A percentile compares a stretch with the other conserved stretches of the same genome.
phyloP scores from a whole-genome alignment of 2,797 vertebrate genomes.

The Clarias pachynema region DNA sequence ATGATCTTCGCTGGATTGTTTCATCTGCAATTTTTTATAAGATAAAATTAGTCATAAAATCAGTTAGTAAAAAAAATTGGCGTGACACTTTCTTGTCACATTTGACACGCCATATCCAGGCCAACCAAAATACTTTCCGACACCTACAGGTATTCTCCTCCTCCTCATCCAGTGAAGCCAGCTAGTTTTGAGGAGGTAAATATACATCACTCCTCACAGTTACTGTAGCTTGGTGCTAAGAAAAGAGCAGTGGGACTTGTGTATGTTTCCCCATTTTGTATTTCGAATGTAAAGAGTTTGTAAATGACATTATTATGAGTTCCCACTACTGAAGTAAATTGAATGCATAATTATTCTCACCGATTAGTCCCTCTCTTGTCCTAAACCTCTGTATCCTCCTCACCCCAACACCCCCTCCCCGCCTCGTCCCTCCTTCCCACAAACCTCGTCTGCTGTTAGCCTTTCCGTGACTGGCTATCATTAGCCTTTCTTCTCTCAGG shows the following conservation, averaged over 20 bases:
- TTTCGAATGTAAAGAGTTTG: not conserved
- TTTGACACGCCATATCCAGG: not conserved
- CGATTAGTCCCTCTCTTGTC: not conserved
- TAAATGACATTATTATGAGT: not conserved
- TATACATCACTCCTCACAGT: not conserved
- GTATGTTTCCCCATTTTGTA: not conserved
- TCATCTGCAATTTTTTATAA: not conserved
- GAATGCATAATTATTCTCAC: not conserved
- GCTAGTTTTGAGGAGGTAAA: not conserved
- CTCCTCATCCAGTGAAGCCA: too few species aligned
- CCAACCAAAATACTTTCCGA: not conserved
- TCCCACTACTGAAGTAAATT: not conserved
- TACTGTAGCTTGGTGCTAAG: not conserved
- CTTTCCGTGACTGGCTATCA: conserved; percentile 82
- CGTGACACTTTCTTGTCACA: not conserved
- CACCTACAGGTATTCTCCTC: too few species aligned
- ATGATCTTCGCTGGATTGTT: not conserved
- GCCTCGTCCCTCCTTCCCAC: conserved; percentile 32
- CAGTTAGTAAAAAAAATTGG: not conserved
- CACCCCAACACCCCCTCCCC: not conserved
- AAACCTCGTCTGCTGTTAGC: conserved; percentile 45
- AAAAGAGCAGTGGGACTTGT: not conserved
- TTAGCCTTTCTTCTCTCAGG: conserved; percentile 77
- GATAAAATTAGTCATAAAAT: not conserved
- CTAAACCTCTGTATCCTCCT: not conserved